Evolutionary conservation across 1,140 invertebrate genomes (phyloP), one percentile per base, ranked within the genome.

Genomic region (Bombus sibiricus): DNA sequence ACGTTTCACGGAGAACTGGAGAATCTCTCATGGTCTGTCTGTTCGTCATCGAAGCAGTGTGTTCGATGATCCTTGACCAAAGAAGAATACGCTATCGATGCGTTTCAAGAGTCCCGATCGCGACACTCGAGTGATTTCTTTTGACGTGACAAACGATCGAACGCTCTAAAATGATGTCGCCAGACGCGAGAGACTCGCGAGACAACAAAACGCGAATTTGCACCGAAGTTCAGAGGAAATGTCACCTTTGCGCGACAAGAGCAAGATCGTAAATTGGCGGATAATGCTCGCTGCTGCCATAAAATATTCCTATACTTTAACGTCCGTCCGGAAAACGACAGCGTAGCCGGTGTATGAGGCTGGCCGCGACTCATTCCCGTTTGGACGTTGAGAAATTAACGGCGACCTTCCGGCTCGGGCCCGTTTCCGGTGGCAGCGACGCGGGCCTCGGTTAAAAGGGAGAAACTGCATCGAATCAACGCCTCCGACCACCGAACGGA

Each of bases 271-370:
- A 92, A 92, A 92, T 92, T 90, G 90, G 89, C 87, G 84, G 76
- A 90, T 91, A 91, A 93, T 92, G 81, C 76, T 78, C 69, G 76
- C 25, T 47, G 41, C 13, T 57, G 71, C 66, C 89, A 91, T 93
- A 92, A 93, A 93, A 93, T 87, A 92, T 91, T 91, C 87, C 88
- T 90, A 82, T 81, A 86, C 88, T 92, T 86, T 88, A 89, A 91
- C 83, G 86, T 85, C 82, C 81, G 72, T 80, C 75, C 75, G 74
- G 85, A 64, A 73, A 85, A 83, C 34, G 85, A 88, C 85, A 78
- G 22, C 47, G n/a, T 28, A 62, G 64, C 8, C 28, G 62, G 37
- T 53, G 68, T 81, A 57, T n/a, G 57, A 85, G 64, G 83, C 43
- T 47, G 74, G 25, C 37, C 43, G 59, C 53, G 79, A 13, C 75